Evolutionary conservation across 2,888 invertebrate genomes (phyloP).

Genomic region (Troglohyphantes excavatus): DNA sequence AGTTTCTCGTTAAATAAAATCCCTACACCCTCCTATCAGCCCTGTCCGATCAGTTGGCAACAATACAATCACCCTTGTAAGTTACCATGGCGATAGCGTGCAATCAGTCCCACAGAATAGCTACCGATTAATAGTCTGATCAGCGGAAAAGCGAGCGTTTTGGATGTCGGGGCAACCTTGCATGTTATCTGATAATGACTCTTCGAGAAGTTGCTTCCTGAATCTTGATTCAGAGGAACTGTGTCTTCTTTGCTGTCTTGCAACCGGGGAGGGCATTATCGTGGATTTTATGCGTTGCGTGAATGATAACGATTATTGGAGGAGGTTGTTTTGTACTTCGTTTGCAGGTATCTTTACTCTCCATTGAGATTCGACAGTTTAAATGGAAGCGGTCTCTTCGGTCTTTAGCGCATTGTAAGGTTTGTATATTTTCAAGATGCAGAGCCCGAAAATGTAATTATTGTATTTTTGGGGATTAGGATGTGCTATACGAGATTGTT

Average conservation of each 20-base stretch:
- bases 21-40: background rate
- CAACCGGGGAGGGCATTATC: background rate
- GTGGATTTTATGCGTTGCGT: background rate
- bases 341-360: background rate
- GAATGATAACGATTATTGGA: slow-evolving; percentile 9
- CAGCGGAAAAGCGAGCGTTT: slow-evolving; percentile 19
- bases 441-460: no score
- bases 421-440: no score
- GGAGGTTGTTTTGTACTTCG: background rate
- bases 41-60: background rate
- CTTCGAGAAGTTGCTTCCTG: slow-evolving; percentile 37
- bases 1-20: background rate
- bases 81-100: slow-evolving; percentile 35
- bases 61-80: background rate
- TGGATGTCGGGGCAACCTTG: slow-evolving; percentile 27
- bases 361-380: background rate
- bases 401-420: no score
- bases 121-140: slow-evolving; percentile 39
- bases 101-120: slow-evolving; percentile 20
- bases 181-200: slow-evolving; percentile 54
- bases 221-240: slow-evolving; percentile 11
- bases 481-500: no score
- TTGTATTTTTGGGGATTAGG: no score
- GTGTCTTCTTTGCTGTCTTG: background rate
- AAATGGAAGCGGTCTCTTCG: background rate